Percentiles rank a stretch among this genome's conserved stretches.
Conservation (phyloP, 2,888 invertebrate genomes). For the Ornithoptera priamus region DNA sequence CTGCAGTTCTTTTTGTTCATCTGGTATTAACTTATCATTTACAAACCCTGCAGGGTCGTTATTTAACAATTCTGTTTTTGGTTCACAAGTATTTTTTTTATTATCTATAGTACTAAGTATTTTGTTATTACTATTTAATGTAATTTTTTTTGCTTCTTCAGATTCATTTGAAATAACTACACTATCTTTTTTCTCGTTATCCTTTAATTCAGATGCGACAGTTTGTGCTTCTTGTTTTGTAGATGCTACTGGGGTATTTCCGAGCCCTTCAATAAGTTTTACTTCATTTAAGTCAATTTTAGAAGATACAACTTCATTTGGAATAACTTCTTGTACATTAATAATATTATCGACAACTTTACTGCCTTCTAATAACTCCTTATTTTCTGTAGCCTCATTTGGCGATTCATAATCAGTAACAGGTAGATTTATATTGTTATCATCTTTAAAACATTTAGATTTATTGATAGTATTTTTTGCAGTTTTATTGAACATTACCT, state of each 20-base stretch:
- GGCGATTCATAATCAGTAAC: not conserved
- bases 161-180: not conserved
- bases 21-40: not conserved
- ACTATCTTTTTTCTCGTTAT: conserved; percentile 12
- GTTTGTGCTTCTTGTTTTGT: not conserved
- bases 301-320: not conserved
- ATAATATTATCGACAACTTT: not conserved
- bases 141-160: not conserved
- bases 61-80: conserved; percentile 10
- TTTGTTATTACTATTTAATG: not conserved
- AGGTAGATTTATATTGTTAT: not conserved
- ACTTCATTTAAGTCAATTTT: not conserved
- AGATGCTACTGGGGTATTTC: not conserved
- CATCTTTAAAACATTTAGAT: not conserved
- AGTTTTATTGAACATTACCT: not conserved
- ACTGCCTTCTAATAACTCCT: conserved; percentile 1
- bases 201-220: not conserved
- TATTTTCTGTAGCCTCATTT: not conserved
- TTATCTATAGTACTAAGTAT: not conserved
- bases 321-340: not conserved
- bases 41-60: not conserved
- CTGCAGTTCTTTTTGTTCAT: not conserved
- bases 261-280: not conserved
- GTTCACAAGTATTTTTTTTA: conserved; percentile 18
- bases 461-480: not conserved